Evolutionary conservation across 2,888 invertebrate genomes (phyloP).

Genomic region (Drosophila pseudotakahashii): DNA sequence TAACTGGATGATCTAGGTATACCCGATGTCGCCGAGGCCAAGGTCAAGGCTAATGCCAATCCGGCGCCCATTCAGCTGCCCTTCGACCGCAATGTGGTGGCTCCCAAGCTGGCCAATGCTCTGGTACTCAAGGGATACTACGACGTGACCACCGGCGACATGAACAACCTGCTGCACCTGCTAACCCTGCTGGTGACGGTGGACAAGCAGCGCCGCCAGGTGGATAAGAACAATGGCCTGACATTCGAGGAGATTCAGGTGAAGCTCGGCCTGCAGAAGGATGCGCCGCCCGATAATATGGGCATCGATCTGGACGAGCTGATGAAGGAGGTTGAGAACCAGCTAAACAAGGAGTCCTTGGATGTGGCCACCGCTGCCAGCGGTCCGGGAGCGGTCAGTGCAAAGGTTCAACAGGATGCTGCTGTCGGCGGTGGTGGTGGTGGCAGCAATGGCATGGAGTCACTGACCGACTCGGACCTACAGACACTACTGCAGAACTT

Average conservation of each 20-base stretch:
- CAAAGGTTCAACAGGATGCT: conserved; percentile 37
- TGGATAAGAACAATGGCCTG: conserved; percentile 21
- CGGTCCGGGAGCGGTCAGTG: background rate
- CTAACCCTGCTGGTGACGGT: conserved; percentile 89
- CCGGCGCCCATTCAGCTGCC: conserved; percentile 56
- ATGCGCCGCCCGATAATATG: conserved; percentile 13
- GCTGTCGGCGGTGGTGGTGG: background rate
- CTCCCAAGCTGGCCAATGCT: conserved; percentile 92
- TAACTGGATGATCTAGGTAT: conserved; percentile 13
- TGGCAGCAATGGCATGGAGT: conserved; percentile 87
- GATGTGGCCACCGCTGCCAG: conserved; percentile 1
- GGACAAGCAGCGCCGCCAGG: conserved; percentile 32
- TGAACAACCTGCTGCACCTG: conserved; percentile 91
- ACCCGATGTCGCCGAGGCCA: conserved; percentile 1
- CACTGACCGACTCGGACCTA: conserved; percentile 91
- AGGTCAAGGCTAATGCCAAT: conserved; percentile 10
- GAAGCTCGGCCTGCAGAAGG: conserved; percentile 9
- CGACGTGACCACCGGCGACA: conserved; percentile 91
- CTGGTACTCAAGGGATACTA: conserved; percentile 92
- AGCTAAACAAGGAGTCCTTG: conserved; percentile 57
- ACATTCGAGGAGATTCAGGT: conserved; percentile 42
- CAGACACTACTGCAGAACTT: conserved; percentile 92
- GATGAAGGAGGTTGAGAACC: conserved; percentile 72
- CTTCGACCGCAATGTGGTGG: conserved; percentile 91
- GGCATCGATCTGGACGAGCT: conserved; percentile 67